Conservation (phyloP, 2,113 vertebrate genomes). For the Rhinolophus ferrumequinum region DNA sequence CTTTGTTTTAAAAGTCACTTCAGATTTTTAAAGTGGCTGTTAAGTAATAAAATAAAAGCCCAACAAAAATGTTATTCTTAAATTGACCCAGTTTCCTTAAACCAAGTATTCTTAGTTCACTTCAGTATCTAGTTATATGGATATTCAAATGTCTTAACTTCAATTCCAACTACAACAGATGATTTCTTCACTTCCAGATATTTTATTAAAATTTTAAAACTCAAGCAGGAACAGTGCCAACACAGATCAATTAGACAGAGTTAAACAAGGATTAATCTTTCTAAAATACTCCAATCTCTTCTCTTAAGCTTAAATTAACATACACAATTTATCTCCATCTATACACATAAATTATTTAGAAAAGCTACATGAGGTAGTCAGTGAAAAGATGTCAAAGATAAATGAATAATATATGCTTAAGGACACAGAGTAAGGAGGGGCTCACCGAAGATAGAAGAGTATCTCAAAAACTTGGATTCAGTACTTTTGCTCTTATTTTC, state of each 20-base stretch:
- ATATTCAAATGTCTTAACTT: conserved; percentile 1
- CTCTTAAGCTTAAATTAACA: conserved; percentile 31
- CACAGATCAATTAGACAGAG: not conserved
- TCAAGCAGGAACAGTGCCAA: conserved; percentile 15
- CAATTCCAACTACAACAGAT: not conserved
- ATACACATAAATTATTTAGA: conserved; percentile 57
- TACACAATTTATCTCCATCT: conserved; percentile 53
- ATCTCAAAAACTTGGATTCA: not conserved
- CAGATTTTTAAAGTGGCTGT: conserved; percentile 13
- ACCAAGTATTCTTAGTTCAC: not conserved
- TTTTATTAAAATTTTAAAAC: conserved; percentile 63
- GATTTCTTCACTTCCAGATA: not conserved
- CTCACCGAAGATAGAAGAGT: not conserved
- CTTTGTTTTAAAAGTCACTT: not conserved
- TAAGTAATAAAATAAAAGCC: conserved; percentile 45
- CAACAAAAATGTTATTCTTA: conserved; percentile 33
- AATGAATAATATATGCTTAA: conserved; percentile 30
- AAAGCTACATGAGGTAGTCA: conserved; percentile 14
- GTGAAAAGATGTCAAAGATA: conserved; percentile 2
- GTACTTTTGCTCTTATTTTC: conserved; percentile 4
- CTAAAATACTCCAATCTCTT: conserved; percentile 46
- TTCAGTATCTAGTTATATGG: not conserved
- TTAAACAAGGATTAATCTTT: conserved; percentile 55
- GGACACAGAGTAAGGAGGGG: not conserved
- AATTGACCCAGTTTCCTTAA: conserved; percentile 35